phyloP scores from a whole-genome alignment of 2,888 invertebrate genomes.

The Drosophila borborema region DNA sequence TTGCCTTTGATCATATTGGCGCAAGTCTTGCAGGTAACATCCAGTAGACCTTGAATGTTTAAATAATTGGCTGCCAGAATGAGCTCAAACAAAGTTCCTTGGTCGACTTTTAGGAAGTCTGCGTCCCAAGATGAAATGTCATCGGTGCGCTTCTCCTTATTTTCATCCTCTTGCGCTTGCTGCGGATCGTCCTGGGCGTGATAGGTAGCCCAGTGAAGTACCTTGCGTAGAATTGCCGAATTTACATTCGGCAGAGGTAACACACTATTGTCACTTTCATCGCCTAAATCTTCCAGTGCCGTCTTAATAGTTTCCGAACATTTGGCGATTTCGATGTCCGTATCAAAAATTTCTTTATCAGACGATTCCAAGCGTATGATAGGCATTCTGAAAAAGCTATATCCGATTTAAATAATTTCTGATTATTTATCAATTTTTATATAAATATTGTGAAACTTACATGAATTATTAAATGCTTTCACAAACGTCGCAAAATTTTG shows the following conservation, averaged over 20 bases:
- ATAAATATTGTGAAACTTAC: background rate
- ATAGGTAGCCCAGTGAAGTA: constrained; percentile 96
- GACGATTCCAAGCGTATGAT: constrained; percentile 97
- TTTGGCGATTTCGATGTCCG: constrained; percentile 98
- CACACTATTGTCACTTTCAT: constrained; percentile 95
- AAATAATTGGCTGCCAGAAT: constrained; percentile 98
- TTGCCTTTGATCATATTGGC: constrained; percentile 99
- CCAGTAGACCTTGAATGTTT: constrained; percentile 97
- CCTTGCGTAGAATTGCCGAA: constrained; percentile 97
- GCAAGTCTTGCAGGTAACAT: constrained; percentile 99
- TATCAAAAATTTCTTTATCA: constrained; percentile 97
- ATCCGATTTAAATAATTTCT: background rate
- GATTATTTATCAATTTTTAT: background rate
- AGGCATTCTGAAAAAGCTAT: constrained; percentile 89
- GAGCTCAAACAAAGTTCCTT: constrained; percentile 97
- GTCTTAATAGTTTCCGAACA: constrained; percentile 99
- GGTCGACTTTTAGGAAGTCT: constrained; percentile 99
- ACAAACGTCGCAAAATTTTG: constrained; percentile 25
- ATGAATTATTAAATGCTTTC: background rate
- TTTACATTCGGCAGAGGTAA: constrained; percentile 99
- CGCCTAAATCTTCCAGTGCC: constrained; percentile 97
- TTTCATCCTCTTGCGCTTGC: constrained; percentile 98
- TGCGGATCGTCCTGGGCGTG: constrained; percentile 97
- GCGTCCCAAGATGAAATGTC: constrained; percentile 99
- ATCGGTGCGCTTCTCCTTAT: constrained; percentile 98